Base-by-base conservation (phyloP, 2,113 vertebrate genomes). In the Aphyosemion australe region DNA sequence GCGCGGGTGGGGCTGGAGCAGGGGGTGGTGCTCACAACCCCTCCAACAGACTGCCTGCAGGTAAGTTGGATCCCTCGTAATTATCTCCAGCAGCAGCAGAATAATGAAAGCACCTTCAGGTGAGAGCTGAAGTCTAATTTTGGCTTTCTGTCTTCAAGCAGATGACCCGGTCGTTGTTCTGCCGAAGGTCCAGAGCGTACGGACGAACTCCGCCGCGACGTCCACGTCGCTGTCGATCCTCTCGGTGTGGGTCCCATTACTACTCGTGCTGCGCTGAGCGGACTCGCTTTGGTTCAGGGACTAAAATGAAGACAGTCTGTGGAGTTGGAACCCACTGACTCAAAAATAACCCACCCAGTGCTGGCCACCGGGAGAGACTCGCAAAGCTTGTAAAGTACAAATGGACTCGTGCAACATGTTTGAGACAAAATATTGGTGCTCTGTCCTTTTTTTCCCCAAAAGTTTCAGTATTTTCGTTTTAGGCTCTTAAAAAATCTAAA, bases 111-210 rank as follows among this genome's bases (percentile, higher is more conserved):
- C 58, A 43, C 8, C 2, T 13, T 3, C 4, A 37, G 31, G 49
- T 48, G 39, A 45, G 55, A 76, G 45, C 53, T 78, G 75, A 68
- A 42, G 63, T 43, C 26, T 57, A 57, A 19, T 68, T 42, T 76
- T 61, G 54, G 18, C 78, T 69, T 65, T 15, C n/a, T 31, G n/a
- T 76, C 63, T 70, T 78, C 7, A 57, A 91, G 88, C 92, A 93
- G 95, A 96, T 48, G 94, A 95, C 64, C 93, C 94, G 0, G 90
- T 89, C 0, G 88, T 91, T 2, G 69, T 80, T 48, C 81, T 92
- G 60, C 92, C 93, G 10, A 86, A 93, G 2, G 92, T 98, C 49
- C 91, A 94, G 58, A 98, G 94, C 0, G 80, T 93, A 6, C 91
- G 93, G 69, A 94, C 93, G 7, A 93, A 90, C 0, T 92, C 93